These are phyloP conservation scores for Astreopora myriophthalma DNA, from an alignment of 64 coral and sea anemone genomes.

Conservation along the genomic window DNA sequence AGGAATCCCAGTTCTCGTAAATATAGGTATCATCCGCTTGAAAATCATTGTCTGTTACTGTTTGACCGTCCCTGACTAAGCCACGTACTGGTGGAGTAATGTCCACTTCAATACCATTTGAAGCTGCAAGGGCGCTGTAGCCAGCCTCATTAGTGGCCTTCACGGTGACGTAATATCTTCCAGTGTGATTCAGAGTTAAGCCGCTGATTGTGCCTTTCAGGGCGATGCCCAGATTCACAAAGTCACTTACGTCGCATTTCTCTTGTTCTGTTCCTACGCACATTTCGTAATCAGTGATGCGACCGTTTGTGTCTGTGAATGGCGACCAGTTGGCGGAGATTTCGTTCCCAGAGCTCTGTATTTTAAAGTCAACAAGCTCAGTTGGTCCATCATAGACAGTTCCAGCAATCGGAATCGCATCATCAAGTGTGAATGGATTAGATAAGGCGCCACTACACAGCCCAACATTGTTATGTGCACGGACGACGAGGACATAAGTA, in stretches of 20 bases:
- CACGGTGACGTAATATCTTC: conserved; percentile 74
- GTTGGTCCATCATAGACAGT: conserved; percentile 35
- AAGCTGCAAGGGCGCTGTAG: conserved; percentile 63
- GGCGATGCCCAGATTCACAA: not conserved
- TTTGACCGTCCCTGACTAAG: conserved; percentile 63
- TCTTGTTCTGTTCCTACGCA: conserved; percentile 45
- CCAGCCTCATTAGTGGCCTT: conserved; percentile 73
- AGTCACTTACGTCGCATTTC: conserved; percentile 39
- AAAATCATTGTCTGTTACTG: conserved; percentile 64
- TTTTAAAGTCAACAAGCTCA: not conserved
- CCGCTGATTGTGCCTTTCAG: conserved; percentile 50
- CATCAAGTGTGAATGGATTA: conserved; percentile 23
- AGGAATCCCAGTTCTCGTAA: conserved; percentile 84
- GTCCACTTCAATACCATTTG: conserved; percentile 82
- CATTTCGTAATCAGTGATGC: conserved; percentile 45
- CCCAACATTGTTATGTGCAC: conserved; percentile 59
- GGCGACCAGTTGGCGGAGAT: conserved; percentile 74
- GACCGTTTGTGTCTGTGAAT: conserved; percentile 7
- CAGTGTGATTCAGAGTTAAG: conserved; percentile 65
- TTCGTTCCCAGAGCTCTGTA: conserved; percentile 26
- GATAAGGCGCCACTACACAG: conserved; percentile 33
- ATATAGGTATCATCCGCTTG: conserved; percentile 72
- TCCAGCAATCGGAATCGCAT: not conserved
- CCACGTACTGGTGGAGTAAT: conserved; percentile 50
- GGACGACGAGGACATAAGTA: conserved; percentile 39